A percentile compares a stretch with the other conserved stretches of the same genome.
Evolutionary conservation across 2,113 vertebrate species (phyloP).

Genomic region (Festucalex cinctus): DNA sequence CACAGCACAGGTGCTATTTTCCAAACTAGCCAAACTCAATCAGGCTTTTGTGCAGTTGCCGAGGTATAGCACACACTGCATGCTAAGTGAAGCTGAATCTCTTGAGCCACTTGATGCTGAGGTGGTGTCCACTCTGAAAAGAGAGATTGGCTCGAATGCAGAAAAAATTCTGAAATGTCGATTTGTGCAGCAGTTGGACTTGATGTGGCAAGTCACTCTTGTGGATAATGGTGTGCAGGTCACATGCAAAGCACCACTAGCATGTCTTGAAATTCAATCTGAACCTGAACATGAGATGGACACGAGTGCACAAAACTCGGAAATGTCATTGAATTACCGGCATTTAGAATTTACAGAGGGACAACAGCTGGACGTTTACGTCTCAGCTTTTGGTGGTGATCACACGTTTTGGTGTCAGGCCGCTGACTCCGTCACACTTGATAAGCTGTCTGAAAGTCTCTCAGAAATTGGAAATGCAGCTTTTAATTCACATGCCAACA

Average conservation of each 20-base stretch:
- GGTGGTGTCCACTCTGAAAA: conserved; percentile 63
- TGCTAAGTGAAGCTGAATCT: conserved; percentile 59
- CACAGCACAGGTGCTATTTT: conserved; percentile 63
- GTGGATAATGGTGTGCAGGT: conserved; percentile 67
- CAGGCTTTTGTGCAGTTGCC: conserved; percentile 62
- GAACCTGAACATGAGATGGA: conserved; percentile 1
- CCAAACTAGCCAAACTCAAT: conserved; percentile 68
- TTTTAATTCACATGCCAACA: conserved; percentile 1
- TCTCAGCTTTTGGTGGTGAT: conserved; percentile 68
- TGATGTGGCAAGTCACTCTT: conserved; percentile 83
- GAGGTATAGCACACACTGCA: conserved; percentile 77
- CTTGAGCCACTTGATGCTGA: conserved; percentile 47
- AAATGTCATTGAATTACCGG: conserved; percentile 23
- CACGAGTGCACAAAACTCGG: not conserved
- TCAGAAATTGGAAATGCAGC: conserved; percentile 58
- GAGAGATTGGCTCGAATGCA: conserved; percentile 62
- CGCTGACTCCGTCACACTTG: conserved; percentile 66
- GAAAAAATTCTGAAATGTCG: conserved; percentile 69
- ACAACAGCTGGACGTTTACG: conserved; percentile 71
- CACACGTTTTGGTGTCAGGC: conserved; percentile 85
- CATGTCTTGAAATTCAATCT: not conserved
- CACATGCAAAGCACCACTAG: conserved; percentile 51
- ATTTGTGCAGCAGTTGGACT: conserved; percentile 74
- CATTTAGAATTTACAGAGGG: conserved; percentile 68
- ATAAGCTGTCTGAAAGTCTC: conserved; percentile 69